Evolutionary conservation across 2,113 vertebrate species (phyloP), one percentile per base, ranked within the genome.

Genomic region (Paramisgurnus dabryanus): DNA sequence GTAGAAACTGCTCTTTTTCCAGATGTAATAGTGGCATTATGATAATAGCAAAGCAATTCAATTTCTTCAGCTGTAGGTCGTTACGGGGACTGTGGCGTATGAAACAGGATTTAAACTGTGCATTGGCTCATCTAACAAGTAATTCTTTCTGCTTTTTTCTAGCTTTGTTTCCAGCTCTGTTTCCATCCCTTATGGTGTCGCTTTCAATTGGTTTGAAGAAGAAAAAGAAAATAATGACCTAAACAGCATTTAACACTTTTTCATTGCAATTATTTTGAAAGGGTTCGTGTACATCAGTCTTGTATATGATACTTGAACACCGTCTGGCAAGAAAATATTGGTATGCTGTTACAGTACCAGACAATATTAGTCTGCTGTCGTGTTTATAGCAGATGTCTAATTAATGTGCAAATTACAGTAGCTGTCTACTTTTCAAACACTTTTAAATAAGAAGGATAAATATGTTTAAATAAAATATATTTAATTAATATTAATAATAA

Each of bases 1-100:
- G 55, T 66, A 84, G 34, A 67, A 78, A 43, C 68, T 18, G 74
- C 61, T 68, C 70, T 45, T 55, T 74, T 50, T 58, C 61, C 65
- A 15, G 41, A 65, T 58, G 78, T 84, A 85, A 87, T 84, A 72
- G 75, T 7, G 4, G 53, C 67, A 84, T 85, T 84, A 81, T 80
- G 66, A 84, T 75, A 78, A 83, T 84, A 50, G 77, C 68, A 78
- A n/a, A 41, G 75, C 68, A 65, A 79, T 83, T 73, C 75, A 82
- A 82, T 86, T 83, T 83, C 73, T 80, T 78, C 47, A 18, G 67
- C 77, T 34, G 11, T 57, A 47, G 34, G 9, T 78, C 73, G 70
- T 67, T 79, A 80, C 72, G 22, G 67, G 71, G 47, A 58, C 67
- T 75, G 57, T 73, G 55, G 60, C 0, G 67, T 63, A 75, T 77